Evolutionary conservation across 2,888 invertebrate genomes (phyloP), one percentile per base, ranked within the genome.

Genomic region (Tryphoninae sp.): DNA sequence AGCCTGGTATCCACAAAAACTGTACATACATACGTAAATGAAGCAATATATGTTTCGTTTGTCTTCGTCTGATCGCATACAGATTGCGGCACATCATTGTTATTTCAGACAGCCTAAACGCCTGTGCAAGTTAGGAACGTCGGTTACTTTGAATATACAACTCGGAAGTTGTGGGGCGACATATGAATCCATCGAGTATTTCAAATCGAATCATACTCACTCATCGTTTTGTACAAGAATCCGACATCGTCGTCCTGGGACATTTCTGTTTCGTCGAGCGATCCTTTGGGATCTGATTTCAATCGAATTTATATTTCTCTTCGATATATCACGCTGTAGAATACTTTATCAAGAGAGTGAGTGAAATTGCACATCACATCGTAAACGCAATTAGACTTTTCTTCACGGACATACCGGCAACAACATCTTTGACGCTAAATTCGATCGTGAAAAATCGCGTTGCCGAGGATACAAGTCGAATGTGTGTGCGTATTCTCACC

Each of bases 161-260:
- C 26, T 59, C 22, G 0, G n/a, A 55, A 55, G 49, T 33, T 45
- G 26, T 8, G 45, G 7, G 33, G 2, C 8, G 13, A 3, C 42
- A 49, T 33, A 23, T 16, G 19, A 0, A 7, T 33, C 6, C 49
- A 4, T 16, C n/a, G 26, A 40, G 11, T 42, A 64, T 19, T 59
- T 33, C 16, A 19, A 55, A 55, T 9, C 7, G 19, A 22, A 40
- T 65, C 61, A 65, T 78, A 91, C 91, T 92, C 83, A 92, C 92
- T 91, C 91, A 92, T 92, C 49, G 92, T 92, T 88, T 92, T 92
- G 84, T 90, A 91, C 65, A 92, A 87, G 87, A 92, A 92, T 81
- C 91, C 91, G 64, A 92, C 92, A 85, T 92, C 92, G 84, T 92
- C 92, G 77, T 91, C 91, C 84, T 90, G 91, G 78, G 91, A 91